Evolutionary conservation across 2,113 vertebrate species (phyloP).

Genomic region (Ptyas mucosa): DNA sequence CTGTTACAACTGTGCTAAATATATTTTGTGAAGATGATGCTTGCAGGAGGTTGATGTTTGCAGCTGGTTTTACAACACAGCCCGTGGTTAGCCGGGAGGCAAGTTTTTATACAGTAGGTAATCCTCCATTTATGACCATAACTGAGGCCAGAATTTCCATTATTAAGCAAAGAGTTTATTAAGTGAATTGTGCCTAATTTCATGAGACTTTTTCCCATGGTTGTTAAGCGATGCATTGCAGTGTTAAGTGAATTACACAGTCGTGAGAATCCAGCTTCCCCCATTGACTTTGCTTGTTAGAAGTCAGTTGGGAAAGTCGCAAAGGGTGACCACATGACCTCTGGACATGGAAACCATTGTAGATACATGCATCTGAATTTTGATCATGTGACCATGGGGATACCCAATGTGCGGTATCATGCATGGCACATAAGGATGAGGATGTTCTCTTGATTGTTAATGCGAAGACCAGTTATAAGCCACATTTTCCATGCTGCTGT

Average conservation of each 20-base stretch:
- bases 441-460: background rate
- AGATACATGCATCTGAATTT: background rate
- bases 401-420: background rate
- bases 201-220: background rate
- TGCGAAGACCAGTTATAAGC: background rate
- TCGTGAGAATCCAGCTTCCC: background rate
- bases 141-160: background rate
- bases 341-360: background rate
- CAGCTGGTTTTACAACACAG: background rate
- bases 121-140: background rate
- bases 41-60: background rate
- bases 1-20: background rate
- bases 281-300: background rate
- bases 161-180: background rate
- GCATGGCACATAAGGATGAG: background rate
- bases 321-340: background rate
- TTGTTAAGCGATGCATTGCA: background rate
- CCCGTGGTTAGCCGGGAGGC: background rate
- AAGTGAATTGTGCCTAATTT: background rate
- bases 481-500: background rate
- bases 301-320: background rate
- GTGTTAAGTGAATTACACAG: background rate
- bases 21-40: background rate
- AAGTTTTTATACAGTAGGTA: background rate
- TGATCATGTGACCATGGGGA: background rate